Conservation (phyloP, 2,888 invertebrate species). For the Polymixis flavicincta region DNA sequence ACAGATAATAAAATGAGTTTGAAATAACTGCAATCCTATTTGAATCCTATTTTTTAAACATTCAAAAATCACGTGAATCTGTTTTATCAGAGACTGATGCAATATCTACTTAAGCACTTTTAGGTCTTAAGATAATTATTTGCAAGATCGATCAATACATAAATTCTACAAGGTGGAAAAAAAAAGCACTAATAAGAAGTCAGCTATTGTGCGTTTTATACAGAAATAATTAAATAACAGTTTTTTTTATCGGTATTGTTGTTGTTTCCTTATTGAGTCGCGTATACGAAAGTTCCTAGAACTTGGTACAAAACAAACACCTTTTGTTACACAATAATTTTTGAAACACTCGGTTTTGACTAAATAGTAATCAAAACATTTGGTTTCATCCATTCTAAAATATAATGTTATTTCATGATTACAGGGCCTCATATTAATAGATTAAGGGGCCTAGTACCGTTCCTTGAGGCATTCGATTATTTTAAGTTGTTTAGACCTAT, state of each 20-base stretch:
- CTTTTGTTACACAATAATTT: conserved; percentile 24
- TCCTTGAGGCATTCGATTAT: conserved; percentile 18
- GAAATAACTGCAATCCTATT: conserved; percentile 8
- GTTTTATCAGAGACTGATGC: conserved; percentile 32
- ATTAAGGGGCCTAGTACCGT: conserved; percentile 16
- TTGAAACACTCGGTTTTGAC: conserved; percentile 1
- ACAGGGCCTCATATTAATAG: background rate
- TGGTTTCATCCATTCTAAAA: background rate
- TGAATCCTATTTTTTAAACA: conserved; percentile 1
- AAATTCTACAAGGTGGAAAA: conserved; percentile 31
- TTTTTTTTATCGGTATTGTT: conserved; percentile 50
- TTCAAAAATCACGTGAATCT: conserved; percentile 5
- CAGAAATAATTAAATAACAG: conserved; percentile 50
- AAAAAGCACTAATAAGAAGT: conserved; percentile 34
- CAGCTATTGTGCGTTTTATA: conserved; percentile 47
- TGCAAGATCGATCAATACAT: conserved; percentile 20
- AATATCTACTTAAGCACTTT: conserved; percentile 15
- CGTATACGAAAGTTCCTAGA: conserved; percentile 56
- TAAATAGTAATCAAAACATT: background rate
- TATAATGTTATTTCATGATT: background rate
- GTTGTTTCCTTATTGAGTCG: conserved; percentile 58
- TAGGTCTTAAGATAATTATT: conserved; percentile 9
- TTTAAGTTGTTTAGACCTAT: background rate
- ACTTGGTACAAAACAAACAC: conserved; percentile 27
- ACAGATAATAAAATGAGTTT: conserved; percentile 20